A percentile compares a stretch with the other conserved stretches of the same genome.
These are phyloP conservation scores for Xylocampa areola DNA, from an alignment of 2,888 invertebrate species.

Conservation along the genomic window DNA sequence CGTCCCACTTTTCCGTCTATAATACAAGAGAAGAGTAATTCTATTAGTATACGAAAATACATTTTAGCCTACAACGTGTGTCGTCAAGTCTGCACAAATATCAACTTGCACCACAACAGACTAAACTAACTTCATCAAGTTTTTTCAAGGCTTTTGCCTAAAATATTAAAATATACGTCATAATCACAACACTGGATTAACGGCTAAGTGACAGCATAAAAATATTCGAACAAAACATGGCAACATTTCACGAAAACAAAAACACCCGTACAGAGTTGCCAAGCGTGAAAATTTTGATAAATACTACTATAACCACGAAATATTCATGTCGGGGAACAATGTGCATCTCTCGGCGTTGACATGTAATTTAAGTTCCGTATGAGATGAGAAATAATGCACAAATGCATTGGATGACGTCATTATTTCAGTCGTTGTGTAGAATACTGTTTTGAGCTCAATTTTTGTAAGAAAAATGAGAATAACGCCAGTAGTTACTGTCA, in stretches of 20 bases:
- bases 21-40: too few species aligned
- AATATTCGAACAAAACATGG: slow-evolving; percentile 39
- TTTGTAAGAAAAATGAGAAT: too few species aligned
- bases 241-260: slow-evolving; percentile 30
- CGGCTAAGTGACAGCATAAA: not conserved
- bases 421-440: slow-evolving; percentile 1
- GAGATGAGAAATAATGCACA: slow-evolving; percentile 49
- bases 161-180: too few species aligned
- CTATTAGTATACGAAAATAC: too few species aligned
- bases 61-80: too few species aligned
- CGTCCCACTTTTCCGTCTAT: too few species aligned
- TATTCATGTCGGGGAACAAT: slow-evolving; percentile 65
- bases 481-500: too few species aligned
- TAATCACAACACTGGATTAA: not conserved
- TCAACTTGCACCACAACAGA: too few species aligned
- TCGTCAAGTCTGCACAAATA: too few species aligned
- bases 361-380: slow-evolving; percentile 74
- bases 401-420: slow-evolving; percentile 44
- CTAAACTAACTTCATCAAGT: too few species aligned
- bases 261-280: slow-evolving; percentile 25
- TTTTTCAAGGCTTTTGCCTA: too few species aligned
- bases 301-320: slow-evolving; percentile 39
- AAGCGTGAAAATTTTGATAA: slow-evolving; percentile 53
- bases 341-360: slow-evolving; percentile 70
- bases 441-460: not conserved